Base-by-base conservation (phyloP, 1,140 invertebrate species). In the Tigriopus japonicus region DNA sequence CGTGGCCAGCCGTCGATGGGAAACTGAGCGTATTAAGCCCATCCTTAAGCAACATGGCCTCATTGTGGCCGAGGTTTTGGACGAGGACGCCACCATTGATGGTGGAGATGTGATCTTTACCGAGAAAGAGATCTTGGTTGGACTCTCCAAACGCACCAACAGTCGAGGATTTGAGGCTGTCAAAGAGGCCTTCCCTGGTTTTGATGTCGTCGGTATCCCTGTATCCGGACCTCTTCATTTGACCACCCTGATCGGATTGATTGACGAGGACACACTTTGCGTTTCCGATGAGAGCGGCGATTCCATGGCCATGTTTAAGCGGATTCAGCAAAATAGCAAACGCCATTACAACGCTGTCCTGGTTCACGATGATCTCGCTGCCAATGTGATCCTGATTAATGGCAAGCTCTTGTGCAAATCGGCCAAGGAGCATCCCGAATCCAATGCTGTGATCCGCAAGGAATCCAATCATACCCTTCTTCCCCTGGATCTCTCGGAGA, bases 31-130 rank as follows among this genome's bases (percentile, higher is more conserved):
- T 6, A 49, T 49, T 6, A 49, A 21, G 21, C 45, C n/a, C 12
- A 21, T 49, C 10, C 21, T 49, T 5, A 21, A 49, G n/a, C n/a
- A 49, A 49, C n/a, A 17, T 49, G 45, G 45, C 45, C 45, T 49
- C 12, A 21, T 49, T 15, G 45, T 49, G n/a, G 21, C 21, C 6
- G 45, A 49, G 21, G 45, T 15, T 49, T 6, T 49, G n/a, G 45
- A 49, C n/a, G 21, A 49, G 21, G 80, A 82, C 69, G 90, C 89
- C 1, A 82, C 80, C 67, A 69, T 95, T 13, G 82, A 90, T 72
- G 89, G 88, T 24, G 86, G 88, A 35, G 91, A 95, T 77, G 87
- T 94, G 56, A 75, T 95, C 56, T 94, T 94, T 68, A 94, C 90
- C 71, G 90, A 89, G 90, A 75, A 21, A 21, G 45, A 49, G 45